These are phyloP conservation scores for Pygoscelis antarcticus DNA, from an alignment of 2,113 vertebrate species.

Conservation along the genomic window DNA sequence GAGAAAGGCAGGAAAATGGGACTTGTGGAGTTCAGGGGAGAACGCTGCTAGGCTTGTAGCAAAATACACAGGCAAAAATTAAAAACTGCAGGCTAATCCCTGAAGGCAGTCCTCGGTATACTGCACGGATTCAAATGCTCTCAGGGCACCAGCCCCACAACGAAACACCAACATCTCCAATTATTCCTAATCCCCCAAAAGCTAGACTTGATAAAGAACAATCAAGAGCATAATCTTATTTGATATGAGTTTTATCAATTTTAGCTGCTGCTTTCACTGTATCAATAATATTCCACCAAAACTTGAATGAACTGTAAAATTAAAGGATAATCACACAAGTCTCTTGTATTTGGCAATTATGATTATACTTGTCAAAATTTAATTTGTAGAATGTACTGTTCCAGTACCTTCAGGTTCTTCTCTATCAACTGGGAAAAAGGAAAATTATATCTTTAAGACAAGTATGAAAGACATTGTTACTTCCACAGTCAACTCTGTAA, in stretches of 20 bases:
- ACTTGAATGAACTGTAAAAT: conserved; percentile 75
- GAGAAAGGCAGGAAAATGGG: conserved; percentile 24
- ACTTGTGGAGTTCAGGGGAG: conserved; percentile 47
- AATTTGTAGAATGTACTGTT: conserved; percentile 64
- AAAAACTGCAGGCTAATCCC: conserved; percentile 49
- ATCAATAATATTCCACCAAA: conserved; percentile 63
- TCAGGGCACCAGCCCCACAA: conserved; percentile 49
- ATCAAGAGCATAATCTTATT: conserved; percentile 64
- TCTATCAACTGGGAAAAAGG: conserved; percentile 66
- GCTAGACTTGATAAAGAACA: conserved; percentile 62
- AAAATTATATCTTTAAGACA: conserved; percentile 79
- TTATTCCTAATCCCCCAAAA: conserved; percentile 67
- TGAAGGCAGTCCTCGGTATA: background rate
- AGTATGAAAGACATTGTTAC: conserved; percentile 75
- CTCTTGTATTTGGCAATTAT: conserved; percentile 67
- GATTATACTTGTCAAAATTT: conserved; percentile 69
- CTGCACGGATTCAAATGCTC: conserved; percentile 12
- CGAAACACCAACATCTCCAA: conserved; percentile 48
- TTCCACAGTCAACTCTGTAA: conserved; percentile 80
- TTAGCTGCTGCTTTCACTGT: conserved; percentile 62
- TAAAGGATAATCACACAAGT: conserved; percentile 63
- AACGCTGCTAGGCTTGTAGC: background rate
- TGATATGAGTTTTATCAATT: conserved; percentile 63
- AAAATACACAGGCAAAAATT: conserved; percentile 58
- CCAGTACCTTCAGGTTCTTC: conserved; percentile 58